A percentile compares a stretch with the other conserved stretches of the same genome.
phyloP scores from a whole-genome alignment of 2,797 vertebrate genomes.

The Astyanax mexicanus region DNA sequence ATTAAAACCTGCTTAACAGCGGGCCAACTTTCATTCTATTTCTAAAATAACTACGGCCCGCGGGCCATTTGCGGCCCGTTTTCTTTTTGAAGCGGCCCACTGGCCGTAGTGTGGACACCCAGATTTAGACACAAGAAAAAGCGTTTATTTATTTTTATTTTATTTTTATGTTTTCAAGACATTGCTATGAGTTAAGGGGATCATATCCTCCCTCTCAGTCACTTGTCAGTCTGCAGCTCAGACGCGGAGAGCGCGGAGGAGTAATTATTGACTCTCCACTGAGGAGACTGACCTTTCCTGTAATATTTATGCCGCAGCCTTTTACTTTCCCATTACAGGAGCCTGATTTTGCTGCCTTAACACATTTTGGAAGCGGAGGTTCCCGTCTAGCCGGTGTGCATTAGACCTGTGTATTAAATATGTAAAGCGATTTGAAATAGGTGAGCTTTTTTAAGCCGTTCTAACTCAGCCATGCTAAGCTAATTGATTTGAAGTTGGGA shows the following conservation, averaged over 20 bases:
- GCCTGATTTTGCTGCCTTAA: constrained; percentile 45
- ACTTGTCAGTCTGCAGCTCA: background rate
- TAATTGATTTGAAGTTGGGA: constrained; percentile 38
- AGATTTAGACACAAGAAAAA: background rate
- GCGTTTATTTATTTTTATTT: background rate
- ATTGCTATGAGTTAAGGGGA: too few relatives aligned
- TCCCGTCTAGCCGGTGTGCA: constrained; percentile 34
- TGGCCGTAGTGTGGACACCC: too few relatives aligned
- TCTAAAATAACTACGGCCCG: too few relatives aligned
- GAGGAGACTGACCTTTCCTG: constrained; percentile 35
- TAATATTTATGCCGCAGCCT: constrained; percentile 44
- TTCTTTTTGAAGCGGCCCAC: too few relatives aligned
- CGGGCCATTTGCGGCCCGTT: too few relatives aligned
- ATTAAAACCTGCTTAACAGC: too few relatives aligned
- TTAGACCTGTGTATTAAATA: constrained; percentile 52
- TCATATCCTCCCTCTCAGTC: background rate
- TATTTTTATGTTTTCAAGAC: too few relatives aligned
- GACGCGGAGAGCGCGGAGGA: background rate
- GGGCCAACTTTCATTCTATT: too few relatives aligned
- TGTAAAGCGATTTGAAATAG: constrained; percentile 44
- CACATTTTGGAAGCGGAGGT: constrained; percentile 33
- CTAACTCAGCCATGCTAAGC: background rate
- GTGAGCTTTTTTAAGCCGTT: constrained; percentile 44
- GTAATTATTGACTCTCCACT: constrained; percentile 25
- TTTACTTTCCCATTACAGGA: constrained; percentile 42